These are phyloP conservation scores for Petrocephalus sullivani DNA, from an alignment of 2,797 vertebrate genomes.

Conservation along the genomic window DNA sequence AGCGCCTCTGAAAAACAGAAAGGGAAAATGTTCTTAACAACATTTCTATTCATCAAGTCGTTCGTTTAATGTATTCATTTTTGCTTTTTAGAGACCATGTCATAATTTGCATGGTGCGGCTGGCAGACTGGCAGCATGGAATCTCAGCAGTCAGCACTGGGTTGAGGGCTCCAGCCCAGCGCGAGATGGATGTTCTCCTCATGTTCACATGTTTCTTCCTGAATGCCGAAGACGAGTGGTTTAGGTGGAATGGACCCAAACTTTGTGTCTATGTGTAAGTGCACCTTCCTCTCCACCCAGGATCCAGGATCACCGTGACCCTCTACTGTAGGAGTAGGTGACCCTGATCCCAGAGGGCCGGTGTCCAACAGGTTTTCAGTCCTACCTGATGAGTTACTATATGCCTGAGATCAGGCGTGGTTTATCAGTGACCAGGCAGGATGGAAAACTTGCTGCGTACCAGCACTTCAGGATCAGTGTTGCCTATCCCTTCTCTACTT, in stretches of 20 bases:
- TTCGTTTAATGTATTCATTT: background rate
- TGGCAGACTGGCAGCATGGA: background rate
- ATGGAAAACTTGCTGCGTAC: background rate
- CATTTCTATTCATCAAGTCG: background rate
- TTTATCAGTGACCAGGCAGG: no score
- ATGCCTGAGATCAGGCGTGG: background rate
- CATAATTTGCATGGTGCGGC: background rate
- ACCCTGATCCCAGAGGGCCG: background rate
- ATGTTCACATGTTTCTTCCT: background rate
- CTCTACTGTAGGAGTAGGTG: background rate
- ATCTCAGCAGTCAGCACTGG: background rate
- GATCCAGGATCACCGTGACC: background rate
- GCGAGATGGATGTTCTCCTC: background rate
- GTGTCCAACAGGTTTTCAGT: background rate
- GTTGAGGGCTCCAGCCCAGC: background rate
- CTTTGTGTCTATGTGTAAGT: background rate
- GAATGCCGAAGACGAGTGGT: background rate
- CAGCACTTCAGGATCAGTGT: background rate
- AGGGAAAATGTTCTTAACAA: background rate
- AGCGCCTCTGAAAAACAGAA: background rate
- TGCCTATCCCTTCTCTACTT: background rate
- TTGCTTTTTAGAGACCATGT: background rate
- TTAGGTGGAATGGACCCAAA: background rate
- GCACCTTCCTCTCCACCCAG: background rate
- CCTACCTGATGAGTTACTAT: background rate